Percentiles rank a stretch among this genome's conserved stretches.
These are phyloP conservation scores for Agrotis clavis DNA, from an alignment of 2,888 invertebrate species.

Conservation along the genomic window DNA sequence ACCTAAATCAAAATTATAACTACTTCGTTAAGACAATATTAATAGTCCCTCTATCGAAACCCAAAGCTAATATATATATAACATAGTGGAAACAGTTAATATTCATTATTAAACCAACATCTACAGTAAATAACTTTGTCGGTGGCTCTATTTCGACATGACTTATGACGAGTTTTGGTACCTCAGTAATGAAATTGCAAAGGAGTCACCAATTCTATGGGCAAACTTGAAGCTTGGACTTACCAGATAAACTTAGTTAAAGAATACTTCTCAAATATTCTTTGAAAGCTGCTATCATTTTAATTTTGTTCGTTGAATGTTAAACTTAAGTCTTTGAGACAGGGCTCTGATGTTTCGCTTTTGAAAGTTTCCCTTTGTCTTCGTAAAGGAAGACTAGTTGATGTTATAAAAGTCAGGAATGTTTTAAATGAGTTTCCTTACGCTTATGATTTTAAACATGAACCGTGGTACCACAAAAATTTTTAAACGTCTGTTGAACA, in stretches of 20 bases:
- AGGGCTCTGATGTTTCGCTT: conserved; percentile 34
- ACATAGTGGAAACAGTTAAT: conserved; percentile 29
- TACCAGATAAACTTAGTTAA: conserved; percentile 48
- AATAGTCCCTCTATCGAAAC: conserved; percentile 16
- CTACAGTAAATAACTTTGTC: conserved; percentile 55
- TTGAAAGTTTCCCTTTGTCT: conserved; percentile 19
- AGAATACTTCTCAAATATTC: conserved; percentile 41
- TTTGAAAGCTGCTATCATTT: conserved; percentile 51
- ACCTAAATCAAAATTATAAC: conserved; percentile 8
- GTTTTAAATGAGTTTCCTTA: conserved; percentile 16
- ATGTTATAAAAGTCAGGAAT: conserved; percentile 17
- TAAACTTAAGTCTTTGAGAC: conserved; percentile 50
- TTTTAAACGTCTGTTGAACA: no score
- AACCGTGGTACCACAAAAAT: no score
- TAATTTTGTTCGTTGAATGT: conserved; percentile 48
- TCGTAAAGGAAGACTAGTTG: not conserved
- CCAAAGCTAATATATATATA: conserved; percentile 28
- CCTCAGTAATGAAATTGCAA: conserved; percentile 67
- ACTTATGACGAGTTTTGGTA: conserved; percentile 64
- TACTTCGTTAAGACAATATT: conserved; percentile 17
- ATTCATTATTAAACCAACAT: conserved; percentile 48
- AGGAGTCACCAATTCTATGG: conserved; percentile 35
- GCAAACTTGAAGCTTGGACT: conserved; percentile 48
- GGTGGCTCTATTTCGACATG: conserved; percentile 65
- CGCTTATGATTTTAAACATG: not conserved